phyloP scores from a whole-genome alignment of 2,113 vertebrate genomes.

The Agapornis roseicollis region DNA sequence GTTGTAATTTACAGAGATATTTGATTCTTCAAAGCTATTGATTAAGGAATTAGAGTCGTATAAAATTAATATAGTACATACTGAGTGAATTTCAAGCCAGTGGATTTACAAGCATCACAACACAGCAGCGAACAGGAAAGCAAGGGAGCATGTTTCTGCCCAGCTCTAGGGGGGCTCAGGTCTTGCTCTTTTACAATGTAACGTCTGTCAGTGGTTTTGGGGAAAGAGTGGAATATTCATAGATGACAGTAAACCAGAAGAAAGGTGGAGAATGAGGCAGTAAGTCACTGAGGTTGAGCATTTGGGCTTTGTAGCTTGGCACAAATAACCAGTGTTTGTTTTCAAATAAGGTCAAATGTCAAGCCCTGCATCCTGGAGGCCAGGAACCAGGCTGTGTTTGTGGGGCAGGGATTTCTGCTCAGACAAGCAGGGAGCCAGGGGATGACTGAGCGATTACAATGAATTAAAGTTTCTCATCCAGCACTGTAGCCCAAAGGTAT shows the following conservation, averaged over 20 bases:
- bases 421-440: neutral
- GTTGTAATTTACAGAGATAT: constrained; percentile 22
- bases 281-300: neutral
- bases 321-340: neutral
- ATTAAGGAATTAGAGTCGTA: constrained; percentile 40
- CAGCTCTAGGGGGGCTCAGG: neutral
- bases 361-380: neutral
- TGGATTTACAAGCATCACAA: neutral
- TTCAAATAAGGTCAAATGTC: neutral
- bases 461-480: neutral
- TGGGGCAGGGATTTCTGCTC: neutral
- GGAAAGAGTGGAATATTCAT: neutral
- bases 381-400: neutral
- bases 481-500: neutral
- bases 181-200: neutral
- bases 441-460: neutral
- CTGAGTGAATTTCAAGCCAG: neutral
- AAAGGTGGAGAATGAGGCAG: neutral
- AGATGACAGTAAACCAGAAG: neutral
- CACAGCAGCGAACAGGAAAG: neutral
- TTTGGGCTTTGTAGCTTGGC: neutral
- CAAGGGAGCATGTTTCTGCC: neutral
- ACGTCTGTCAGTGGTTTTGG: neutral
- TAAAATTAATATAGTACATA: neutral
- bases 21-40: constrained; percentile 38